phyloP scores from a whole-genome alignment of 2,888 invertebrate species.

The Trissonchulus sp. region DNA sequence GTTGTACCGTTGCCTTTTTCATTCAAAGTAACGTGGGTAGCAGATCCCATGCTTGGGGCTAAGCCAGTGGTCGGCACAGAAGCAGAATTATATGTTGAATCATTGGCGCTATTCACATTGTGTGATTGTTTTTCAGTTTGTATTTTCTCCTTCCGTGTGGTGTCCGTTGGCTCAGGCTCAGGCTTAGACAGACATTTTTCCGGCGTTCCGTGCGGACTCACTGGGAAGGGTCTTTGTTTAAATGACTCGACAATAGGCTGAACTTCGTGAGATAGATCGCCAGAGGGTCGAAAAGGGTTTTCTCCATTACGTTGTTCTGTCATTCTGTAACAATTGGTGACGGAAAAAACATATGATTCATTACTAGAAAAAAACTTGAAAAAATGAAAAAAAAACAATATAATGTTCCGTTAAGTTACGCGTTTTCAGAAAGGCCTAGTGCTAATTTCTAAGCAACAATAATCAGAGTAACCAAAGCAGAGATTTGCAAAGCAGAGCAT shows the following conservation, averaged over 20 bases:
- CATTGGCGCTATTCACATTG: background rate
- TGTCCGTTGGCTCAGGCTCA: too few relatives aligned
- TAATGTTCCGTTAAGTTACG: too few relatives aligned
- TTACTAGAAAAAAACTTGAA: too few relatives aligned
- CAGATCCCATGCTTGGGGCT: background rate
- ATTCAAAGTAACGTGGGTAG: background rate
- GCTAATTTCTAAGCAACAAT: too few relatives aligned
- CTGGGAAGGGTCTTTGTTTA: constrained; percentile 43
- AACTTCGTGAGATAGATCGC: constrained; percentile 44
- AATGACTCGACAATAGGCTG: constrained; percentile 51
- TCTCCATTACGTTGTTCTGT: constrained; percentile 39
- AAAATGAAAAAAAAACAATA: too few relatives aligned
- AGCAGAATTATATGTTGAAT: background rate
- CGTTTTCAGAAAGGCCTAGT: too few relatives aligned
- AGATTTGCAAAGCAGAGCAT: background rate
- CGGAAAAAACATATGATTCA: too few relatives aligned
- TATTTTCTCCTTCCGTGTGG: too few relatives aligned
- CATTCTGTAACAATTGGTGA: too few relatives aligned
- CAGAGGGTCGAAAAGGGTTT: constrained; percentile 51
- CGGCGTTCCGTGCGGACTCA: background rate
- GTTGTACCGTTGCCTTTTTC: background rate
- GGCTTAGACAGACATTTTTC: too few relatives aligned
- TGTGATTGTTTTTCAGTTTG: too few relatives aligned
- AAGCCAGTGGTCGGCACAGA: background rate
- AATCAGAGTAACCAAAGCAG: background rate